Base-by-base conservation (phyloP, 2,888 invertebrate genomes). In the Congeria kusceri region DNA sequence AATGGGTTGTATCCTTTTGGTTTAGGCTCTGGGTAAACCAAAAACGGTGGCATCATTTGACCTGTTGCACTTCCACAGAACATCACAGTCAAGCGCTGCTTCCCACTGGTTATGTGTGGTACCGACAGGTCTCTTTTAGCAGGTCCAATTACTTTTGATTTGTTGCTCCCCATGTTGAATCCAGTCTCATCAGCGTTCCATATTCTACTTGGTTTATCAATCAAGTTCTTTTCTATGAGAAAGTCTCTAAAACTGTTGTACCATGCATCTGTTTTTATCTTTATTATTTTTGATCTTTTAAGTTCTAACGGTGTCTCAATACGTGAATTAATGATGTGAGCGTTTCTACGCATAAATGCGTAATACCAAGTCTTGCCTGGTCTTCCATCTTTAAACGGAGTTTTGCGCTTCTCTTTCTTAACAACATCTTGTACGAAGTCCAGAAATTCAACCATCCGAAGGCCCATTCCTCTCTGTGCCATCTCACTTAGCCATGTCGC, bases 381-480 rank as follows among this genome's bases (percentile, higher is more conserved):
- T n/a, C n/a, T n/a, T n/a, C n/a, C n/a, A n/a, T n/a, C n/a, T n/a
- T n/a, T n/a, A 46, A 79, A 83, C 15, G 61, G 76, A 4, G 57
- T 70, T 23, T 72, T 59, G 0, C 79, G n/a, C 11, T 73, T 76
- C 56, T 82, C 78, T 49, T 69, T 64, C 28, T 66, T 75, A 0
- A 75, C 69, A 49, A 82, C 29, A 39, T 27, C 29, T 53, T 79
- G 67, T 3, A 79, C 76, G 58, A 72, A 72, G 53, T 83, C 74
- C 15, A 76, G 28, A 70, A 78, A 71, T 39, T 79, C 76, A 61
- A 32, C 63, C 63, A 62, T 57, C n/a, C n/a, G n/a, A n/a, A n/a
- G n/a, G n/a, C n/a, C n/a, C n/a, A n/a, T n/a, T n/a, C n/a, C n/a
- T 18, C 73, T 27, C 59, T 74, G 44, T 4, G 77, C 57, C 77